These are phyloP conservation scores for Gallinago paraguaiae DNA, from an alignment of 2,113 vertebrate genomes.

Conservation along the genomic window DNA sequence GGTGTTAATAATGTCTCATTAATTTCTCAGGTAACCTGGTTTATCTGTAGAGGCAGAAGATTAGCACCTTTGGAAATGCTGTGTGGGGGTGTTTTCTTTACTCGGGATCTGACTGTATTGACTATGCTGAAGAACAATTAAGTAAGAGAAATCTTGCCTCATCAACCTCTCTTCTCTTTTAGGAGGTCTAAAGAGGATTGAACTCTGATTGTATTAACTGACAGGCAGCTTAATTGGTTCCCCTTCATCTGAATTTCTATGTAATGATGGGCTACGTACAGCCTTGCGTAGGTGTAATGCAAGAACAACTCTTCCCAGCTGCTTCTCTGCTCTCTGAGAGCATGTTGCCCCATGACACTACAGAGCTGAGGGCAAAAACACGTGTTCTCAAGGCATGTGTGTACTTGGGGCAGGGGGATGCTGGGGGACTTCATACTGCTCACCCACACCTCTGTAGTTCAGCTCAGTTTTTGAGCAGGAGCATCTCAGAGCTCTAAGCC, in stretches of 20 bases:
- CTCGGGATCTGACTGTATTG: neutral
- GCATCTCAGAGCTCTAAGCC: neutral
- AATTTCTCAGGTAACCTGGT: neutral
- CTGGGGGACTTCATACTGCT: neutral
- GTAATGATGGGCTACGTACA: neutral
- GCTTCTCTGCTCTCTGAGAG: neutral
- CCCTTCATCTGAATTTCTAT: neutral
- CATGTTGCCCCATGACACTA: rapidly evolving
- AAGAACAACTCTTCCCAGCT: neutral
- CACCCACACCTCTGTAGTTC: neutral
- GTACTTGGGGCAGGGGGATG: neutral
- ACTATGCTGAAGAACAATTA: neutral
- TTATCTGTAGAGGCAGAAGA: neutral
- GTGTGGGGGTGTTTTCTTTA: neutral
- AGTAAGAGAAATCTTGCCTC: neutral
- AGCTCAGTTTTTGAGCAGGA: neutral
- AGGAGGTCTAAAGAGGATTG: neutral
- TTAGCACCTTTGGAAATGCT: neutral
- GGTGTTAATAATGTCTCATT: neutral
- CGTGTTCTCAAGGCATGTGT: neutral
- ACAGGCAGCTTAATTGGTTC: neutral
- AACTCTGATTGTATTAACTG: neutral
- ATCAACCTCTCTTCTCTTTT: neutral
- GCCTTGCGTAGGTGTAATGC: neutral
- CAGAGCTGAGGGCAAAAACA: neutral